Conservation (phyloP, 2,888 invertebrate genomes). For the Acanthosoma haemorrhoidale region DNA sequence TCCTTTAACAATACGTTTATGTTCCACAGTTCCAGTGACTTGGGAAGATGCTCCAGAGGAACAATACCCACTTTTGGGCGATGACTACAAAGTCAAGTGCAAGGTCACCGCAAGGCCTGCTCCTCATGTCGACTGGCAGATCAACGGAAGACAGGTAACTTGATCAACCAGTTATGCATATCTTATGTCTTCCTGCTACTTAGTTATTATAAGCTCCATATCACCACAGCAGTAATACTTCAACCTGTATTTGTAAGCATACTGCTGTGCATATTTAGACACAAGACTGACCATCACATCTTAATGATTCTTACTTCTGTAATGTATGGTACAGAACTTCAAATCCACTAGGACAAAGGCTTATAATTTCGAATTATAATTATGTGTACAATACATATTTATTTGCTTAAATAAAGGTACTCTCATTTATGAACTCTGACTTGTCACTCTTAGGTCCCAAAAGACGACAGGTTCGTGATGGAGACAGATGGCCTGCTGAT, state of each 20-base stretch:
- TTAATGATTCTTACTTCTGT: no score
- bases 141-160: conserved; percentile 58
- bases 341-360: no score
- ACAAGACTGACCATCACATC: neutral
- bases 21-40: conserved; percentile 68
- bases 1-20: neutral
- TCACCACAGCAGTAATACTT: neutral
- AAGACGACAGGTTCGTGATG: conserved; percentile 66
- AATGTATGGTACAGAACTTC: no score
- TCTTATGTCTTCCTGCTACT: neutral
- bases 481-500: conserved; percentile 71
- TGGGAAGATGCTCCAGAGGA: conserved; percentile 79
- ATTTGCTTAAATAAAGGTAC: no score
- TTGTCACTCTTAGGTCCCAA: conserved; percentile 49
- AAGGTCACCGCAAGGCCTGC: conserved; percentile 78
- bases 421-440: neutral
- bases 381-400: neutral
- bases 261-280: neutral
- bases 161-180: neutral
- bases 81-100: conserved; percentile 72
- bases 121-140: conserved; percentile 80
- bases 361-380: neutral
- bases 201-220: neutral
- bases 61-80: conserved; percentile 72
- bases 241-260: no score